phyloP scores from a whole-genome alignment of 2,797 vertebrate species.

The Bradypus variegatus region DNA sequence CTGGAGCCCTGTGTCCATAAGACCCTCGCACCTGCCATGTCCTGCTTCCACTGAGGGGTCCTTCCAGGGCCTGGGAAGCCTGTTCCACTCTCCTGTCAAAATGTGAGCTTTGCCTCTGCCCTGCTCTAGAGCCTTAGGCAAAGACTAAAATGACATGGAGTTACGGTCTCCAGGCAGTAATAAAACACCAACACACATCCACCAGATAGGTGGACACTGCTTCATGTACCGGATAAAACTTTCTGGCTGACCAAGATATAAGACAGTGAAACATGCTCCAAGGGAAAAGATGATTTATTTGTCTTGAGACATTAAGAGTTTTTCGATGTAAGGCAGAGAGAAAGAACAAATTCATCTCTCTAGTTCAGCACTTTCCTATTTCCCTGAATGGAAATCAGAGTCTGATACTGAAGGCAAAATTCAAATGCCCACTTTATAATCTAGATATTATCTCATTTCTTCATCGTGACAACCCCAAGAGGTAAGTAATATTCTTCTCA shows the following conservation, averaged over 20 bases:
- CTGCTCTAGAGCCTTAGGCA: background rate
- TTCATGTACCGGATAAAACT: background rate
- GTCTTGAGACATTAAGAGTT: background rate
- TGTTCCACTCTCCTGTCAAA: no score
- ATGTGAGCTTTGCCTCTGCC: background rate
- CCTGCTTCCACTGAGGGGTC: rapidly evolving
- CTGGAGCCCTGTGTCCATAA: background rate
- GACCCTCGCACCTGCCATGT: background rate
- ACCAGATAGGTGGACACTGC: no score
- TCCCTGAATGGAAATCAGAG: background rate
- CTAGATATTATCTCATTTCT: background rate
- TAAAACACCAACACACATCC: background rate
- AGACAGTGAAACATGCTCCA: background rate
- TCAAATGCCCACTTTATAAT: background rate
- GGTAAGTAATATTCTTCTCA: background rate
- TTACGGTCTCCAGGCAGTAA: background rate
- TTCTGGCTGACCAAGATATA: background rate
- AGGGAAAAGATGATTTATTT: background rate
- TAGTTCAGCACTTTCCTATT: background rate
- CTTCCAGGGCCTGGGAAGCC: background rate
- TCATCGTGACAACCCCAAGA: background rate
- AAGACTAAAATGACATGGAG: background rate
- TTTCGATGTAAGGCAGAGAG: background rate
- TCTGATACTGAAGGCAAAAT: background rate
- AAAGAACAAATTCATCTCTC: background rate